Conservation (phyloP, 2,113 vertebrate species). For the Podocnemis expansa region DNA sequence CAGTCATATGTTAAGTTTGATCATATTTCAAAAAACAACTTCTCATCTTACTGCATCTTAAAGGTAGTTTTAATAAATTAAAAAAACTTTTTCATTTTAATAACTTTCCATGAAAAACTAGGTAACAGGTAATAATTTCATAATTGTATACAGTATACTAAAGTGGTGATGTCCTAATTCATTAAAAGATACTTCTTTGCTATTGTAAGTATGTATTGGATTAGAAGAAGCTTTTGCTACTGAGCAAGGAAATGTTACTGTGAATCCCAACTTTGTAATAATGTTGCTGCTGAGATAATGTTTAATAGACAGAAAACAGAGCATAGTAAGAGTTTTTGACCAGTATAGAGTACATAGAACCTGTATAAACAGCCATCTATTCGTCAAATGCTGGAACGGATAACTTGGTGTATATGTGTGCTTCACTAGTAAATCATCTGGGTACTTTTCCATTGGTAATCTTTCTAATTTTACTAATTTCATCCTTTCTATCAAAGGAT, state of each 20-base stretch:
- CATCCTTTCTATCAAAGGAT: neutral
- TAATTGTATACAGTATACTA: neutral
- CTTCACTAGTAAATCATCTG: neutral
- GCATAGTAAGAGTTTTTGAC: neutral
- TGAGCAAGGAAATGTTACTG: neutral
- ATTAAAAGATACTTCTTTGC: neutral
- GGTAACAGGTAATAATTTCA: neutral
- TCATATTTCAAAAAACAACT: slow-evolving; percentile 46
- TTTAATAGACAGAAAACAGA: neutral
- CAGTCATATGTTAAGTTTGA: slow-evolving; percentile 5
- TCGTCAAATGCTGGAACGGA: neutral
- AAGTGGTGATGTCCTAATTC: neutral
- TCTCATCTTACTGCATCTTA: slow-evolving; percentile 19
- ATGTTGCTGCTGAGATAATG: neutral
- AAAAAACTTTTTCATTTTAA: neutral
- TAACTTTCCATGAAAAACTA: neutral
- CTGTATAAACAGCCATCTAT: neutral
- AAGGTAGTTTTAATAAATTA: neutral
- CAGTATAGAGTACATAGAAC: neutral
- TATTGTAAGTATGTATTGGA: neutral
- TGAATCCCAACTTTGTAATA: neutral
- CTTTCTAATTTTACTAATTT: neutral
- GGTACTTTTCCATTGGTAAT: neutral
- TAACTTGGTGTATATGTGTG: neutral
- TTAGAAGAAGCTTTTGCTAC: neutral